A percentile compares a stretch with the other conserved stretches of the same genome.
These are phyloP conservation scores for Colletes gigas DNA, from an alignment of 1,140 invertebrate species.

Conservation along the genomic window DNA sequence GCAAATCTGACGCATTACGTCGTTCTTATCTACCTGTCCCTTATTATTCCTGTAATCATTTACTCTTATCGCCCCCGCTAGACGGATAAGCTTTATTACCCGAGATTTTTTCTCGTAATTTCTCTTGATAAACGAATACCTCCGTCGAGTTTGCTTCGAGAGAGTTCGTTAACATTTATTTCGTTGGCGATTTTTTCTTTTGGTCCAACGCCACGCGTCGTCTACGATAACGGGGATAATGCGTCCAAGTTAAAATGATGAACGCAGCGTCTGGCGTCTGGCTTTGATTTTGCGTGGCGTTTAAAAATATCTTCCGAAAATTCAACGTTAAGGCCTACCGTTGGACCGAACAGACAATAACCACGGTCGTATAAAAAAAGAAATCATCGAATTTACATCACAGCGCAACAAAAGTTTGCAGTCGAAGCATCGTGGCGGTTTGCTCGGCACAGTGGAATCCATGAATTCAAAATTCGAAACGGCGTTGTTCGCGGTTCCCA, in stretches of 20 bases:
- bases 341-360: not conserved
- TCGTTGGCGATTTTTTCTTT: too few species aligned
- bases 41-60: constrained; percentile 11
- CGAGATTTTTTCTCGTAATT: not conserved
- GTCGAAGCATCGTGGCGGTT: not conserved
- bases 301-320: not conserved
- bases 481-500: constrained; percentile 32
- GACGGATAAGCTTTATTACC: not conserved
- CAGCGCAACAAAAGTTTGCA: not conserved
- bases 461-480: constrained; percentile 37
- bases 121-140: too few species aligned
- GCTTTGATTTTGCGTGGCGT: not conserved
- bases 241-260: not conserved
- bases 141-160: too few species aligned
- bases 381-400: too few species aligned
- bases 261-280: not conserved
- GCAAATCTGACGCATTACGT: constrained; percentile 7
- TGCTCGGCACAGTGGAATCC: not conserved
- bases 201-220: not conserved
- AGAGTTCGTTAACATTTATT: too few species aligned
- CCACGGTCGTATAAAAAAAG: too few species aligned
- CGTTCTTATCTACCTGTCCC: not conserved
- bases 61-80: not conserved
- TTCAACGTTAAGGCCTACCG: not conserved
- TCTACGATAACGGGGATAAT: not conserved